phyloP scores from a whole-genome alignment of 2,113 vertebrate genomes.

The Agapornis roseicollis region DNA sequence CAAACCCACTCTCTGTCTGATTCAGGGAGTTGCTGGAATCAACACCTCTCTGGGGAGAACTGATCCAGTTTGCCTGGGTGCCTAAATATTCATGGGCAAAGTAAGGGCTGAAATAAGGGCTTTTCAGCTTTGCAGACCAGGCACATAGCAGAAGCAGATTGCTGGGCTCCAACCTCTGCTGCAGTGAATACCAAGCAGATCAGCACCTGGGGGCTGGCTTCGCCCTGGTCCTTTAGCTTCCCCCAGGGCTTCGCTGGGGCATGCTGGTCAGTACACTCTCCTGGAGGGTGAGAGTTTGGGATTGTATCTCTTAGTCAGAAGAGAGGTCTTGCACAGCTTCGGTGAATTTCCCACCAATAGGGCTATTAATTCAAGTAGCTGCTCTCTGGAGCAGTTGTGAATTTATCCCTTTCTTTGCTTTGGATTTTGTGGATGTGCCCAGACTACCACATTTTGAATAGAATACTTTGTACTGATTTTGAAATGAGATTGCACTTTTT shows the following conservation, averaged over 20 bases:
- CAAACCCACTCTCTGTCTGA: not conserved
- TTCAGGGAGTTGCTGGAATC: not conserved
- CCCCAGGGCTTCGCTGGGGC: not conserved
- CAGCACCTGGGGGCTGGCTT: not conserved
- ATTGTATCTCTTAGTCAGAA: not conserved
- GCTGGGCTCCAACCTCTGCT: not conserved
- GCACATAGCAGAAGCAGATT: fast-evolving
- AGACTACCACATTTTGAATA: not conserved
- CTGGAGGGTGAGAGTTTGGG: not conserved
- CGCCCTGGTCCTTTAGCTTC: not conserved
- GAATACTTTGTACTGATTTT: not conserved
- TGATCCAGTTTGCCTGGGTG: conserved; percentile 9
- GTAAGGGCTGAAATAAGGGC: not conserved
- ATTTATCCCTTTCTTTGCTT: not conserved
- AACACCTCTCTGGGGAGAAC: not conserved
- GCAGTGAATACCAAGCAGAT: not conserved
- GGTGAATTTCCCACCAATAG: not conserved
- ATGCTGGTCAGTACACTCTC: not conserved
- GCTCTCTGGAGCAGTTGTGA: not conserved
- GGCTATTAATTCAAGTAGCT: not conserved
- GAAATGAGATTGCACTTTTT: not conserved
- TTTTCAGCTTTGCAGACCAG: not conserved
- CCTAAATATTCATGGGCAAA: conserved; percentile 42
- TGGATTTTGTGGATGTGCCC: not conserved
- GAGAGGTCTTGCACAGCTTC: not conserved